phyloP scores from a whole-genome alignment of 2,113 vertebrate species.

The Narcine bancroftii region DNA sequence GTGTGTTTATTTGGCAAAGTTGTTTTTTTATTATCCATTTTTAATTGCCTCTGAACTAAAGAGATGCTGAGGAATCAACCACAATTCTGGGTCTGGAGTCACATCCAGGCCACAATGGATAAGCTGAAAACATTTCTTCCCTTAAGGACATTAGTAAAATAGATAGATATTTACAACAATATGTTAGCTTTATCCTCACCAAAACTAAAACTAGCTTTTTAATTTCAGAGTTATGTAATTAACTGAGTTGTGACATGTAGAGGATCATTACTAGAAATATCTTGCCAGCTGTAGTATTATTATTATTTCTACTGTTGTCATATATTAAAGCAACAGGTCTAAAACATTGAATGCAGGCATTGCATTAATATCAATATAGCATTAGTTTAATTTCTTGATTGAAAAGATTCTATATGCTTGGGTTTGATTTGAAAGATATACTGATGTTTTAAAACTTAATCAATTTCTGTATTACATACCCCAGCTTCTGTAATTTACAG shows the following conservation, averaged over 20 bases:
- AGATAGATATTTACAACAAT: too few species aligned
- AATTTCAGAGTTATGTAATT: background rate
- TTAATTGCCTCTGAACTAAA: too few species aligned
- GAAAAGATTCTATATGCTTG: background rate
- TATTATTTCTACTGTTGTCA: background rate
- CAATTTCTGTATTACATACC: background rate
- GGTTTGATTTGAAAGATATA: background rate
- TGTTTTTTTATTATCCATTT: too few species aligned
- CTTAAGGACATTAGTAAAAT: too few species aligned
- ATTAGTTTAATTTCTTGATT: background rate
- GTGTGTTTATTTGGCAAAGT: too few species aligned
- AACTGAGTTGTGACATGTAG: background rate
- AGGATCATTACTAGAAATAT: background rate
- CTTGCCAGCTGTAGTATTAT: background rate
- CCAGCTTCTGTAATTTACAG: conserved; percentile 53
- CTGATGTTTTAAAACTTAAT: background rate
- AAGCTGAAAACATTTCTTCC: too few species aligned
- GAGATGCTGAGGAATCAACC: too few species aligned
- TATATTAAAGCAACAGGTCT: background rate
- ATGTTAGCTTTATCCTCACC: too few species aligned
- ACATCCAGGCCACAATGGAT: too few species aligned
- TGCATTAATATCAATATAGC: background rate
- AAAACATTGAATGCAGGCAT: too few species aligned
- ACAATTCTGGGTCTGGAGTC: too few species aligned
- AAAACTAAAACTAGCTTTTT: too few species aligned